Conservation (phyloP, 2,888 invertebrate genomes). For the Polydrusus tereticollis region DNA sequence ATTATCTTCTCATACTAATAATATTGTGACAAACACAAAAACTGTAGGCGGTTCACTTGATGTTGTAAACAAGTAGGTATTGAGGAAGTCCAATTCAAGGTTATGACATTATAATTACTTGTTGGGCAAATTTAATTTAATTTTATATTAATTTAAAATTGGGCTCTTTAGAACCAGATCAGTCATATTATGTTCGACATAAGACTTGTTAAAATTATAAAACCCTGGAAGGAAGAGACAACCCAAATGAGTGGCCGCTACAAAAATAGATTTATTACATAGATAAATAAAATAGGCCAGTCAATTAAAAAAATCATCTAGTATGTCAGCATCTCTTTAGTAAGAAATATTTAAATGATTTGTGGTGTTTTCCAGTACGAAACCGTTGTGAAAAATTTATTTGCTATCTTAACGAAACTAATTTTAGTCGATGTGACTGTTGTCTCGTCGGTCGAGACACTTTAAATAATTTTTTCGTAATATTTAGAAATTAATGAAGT, state of each 20-base stretch:
- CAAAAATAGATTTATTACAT: no score
- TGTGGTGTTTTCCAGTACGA: background rate
- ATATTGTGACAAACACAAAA: background rate
- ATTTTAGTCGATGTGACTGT: conserved; percentile 7
- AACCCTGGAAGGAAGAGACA: no score
- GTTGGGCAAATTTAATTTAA: background rate
- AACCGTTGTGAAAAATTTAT: conserved; percentile 1
- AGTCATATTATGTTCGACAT: no score
- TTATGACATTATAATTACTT: background rate
- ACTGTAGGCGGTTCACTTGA: background rate
- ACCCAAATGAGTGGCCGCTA: no score
- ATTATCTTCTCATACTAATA: no score
- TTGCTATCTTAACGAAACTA: background rate
- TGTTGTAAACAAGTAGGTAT: background rate
- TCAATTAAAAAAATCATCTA: no score
- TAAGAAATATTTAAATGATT: background rate
- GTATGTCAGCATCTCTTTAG: background rate
- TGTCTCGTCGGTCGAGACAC: background rate
- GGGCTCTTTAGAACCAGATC: no score
- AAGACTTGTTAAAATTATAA: no score
- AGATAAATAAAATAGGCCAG: no score
- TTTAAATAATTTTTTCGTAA: conserved; percentile 16
- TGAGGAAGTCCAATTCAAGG: background rate
- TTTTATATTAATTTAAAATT: background rate
- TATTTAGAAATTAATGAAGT: conserved; percentile 15